These are phyloP conservation scores for Sitta europaea DNA, from an alignment of 2,113 vertebrate species.

Conservation along the genomic window DNA sequence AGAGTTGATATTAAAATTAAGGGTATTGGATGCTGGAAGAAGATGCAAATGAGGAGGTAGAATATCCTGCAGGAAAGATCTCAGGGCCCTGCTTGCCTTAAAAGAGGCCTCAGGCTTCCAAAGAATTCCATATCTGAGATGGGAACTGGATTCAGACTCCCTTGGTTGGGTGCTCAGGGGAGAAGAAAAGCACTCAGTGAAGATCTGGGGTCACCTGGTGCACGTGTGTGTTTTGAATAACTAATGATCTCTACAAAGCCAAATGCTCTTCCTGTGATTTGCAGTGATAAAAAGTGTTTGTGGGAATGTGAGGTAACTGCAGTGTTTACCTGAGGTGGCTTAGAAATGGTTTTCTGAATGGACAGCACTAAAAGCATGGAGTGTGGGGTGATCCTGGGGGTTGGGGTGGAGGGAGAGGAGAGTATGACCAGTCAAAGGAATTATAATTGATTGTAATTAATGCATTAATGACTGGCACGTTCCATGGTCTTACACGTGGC, in stretches of 20 bases:
- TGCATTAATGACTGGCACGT: not conserved
- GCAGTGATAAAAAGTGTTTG: not conserved
- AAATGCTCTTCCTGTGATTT: not conserved
- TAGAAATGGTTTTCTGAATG: not conserved
- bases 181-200: accelerated
- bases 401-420: not conserved
- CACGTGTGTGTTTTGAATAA: not conserved
- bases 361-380: not conserved
- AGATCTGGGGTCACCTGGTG: not conserved
- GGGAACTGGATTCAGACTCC: not conserved
- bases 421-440: not conserved
- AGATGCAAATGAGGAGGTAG: not conserved
- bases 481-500: not conserved
- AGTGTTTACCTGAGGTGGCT: not conserved
- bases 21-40: not conserved
- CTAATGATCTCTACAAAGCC: not conserved
- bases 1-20: accelerated
- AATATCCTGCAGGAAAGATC: not conserved
- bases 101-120: not conserved
- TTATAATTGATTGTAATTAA: not conserved
- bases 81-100: not conserved
- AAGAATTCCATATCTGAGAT: not conserved
- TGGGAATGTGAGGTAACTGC: not conserved
- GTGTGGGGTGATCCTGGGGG: not conserved
- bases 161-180: not conserved